These are phyloP conservation scores for Idris sp. DNA, from an alignment of 1,140 invertebrate species.

Conservation along the genomic window DNA sequence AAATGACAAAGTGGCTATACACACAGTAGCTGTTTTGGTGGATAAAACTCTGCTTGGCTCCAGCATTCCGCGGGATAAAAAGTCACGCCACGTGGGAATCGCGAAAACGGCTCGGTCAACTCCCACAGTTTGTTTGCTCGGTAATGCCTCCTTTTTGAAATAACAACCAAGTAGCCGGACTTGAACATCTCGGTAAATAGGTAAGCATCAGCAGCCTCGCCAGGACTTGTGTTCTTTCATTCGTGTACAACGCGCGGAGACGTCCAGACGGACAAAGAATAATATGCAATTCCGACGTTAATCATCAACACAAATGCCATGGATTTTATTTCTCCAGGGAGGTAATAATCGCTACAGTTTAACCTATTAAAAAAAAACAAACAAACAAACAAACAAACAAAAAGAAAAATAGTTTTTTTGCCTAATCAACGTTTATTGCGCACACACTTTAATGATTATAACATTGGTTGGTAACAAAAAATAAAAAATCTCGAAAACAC, in stretches of 20 bases:
- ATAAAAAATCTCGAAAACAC: too few species aligned
- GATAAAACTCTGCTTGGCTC: slow-evolving; percentile 22
- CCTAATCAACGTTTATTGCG: too few species aligned
- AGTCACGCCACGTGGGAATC: slow-evolving; percentile 72
- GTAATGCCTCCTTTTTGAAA: slow-evolving; percentile 62
- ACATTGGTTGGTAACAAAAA: too few species aligned
- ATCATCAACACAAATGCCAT: slow-evolving; percentile 46
- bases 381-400: too few species aligned
- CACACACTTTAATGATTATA: too few species aligned
- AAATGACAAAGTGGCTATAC: slow-evolving; percentile 63
- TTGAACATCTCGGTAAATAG: slow-evolving; percentile 70
- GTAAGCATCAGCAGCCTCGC: too few species aligned
- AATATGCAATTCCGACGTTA: slow-evolving; percentile 58
- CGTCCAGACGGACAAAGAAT: slow-evolving; percentile 24
- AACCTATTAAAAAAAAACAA: slow-evolving; percentile 43
- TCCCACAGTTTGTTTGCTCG: slow-evolving; percentile 51
- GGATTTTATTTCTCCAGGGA: slow-evolving; percentile 11
- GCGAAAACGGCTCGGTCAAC: slow-evolving; percentile 59
- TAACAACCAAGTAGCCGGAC: slow-evolving; percentile 65
- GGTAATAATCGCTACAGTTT: slow-evolving; percentile 42
- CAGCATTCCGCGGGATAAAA: slow-evolving; percentile 50
- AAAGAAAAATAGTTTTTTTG: too few species aligned
- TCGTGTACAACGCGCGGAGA: slow-evolving; percentile 27
- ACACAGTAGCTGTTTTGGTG: too few species aligned
- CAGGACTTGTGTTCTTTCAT: slow-evolving; percentile 45